Evolutionary conservation across 2,888 invertebrate genomes (phyloP).

Genomic region (Parascotia fuliginaria): DNA sequence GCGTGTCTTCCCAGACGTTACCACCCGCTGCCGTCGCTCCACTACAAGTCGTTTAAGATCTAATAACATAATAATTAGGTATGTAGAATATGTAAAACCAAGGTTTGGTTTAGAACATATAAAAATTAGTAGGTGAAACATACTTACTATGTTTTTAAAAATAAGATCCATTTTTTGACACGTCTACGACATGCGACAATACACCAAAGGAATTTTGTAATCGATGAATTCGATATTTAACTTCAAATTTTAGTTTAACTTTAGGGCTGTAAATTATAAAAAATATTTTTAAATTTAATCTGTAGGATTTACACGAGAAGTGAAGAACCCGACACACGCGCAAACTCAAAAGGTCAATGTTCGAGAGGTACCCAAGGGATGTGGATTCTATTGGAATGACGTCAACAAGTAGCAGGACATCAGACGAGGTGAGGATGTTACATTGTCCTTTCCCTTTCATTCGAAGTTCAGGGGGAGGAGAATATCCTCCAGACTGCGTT

Average conservation of each 20-base stretch:
- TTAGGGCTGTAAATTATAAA: too few species aligned
- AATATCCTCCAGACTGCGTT: constrained; percentile 15
- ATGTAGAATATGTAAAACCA: too few species aligned
- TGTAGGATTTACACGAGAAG: constrained; percentile 2
- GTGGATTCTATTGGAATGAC: constrained; percentile 84
- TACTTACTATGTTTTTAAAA: too few species aligned
- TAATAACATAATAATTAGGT: background rate
- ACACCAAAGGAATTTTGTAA: too few species aligned
- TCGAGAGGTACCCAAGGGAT: constrained; percentile 81
- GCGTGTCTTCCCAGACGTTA: constrained; percentile 38
- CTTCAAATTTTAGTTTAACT: too few species aligned
- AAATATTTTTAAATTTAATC: too few species aligned
- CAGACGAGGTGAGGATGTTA: constrained; percentile 65
- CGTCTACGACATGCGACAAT: too few species aligned
- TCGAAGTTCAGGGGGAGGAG: constrained; percentile 37
- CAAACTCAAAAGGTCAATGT: constrained; percentile 53
- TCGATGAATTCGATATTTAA: too few species aligned
- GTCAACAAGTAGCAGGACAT: constrained; percentile 85
- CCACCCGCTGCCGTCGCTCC: background rate
- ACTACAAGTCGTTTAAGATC: background rate
- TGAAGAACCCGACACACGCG: constrained; percentile 20
- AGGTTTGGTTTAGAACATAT: too few species aligned
- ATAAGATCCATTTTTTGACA: too few species aligned
- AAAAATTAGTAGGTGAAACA: too few species aligned
- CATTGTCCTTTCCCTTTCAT: constrained; percentile 59